These are phyloP conservation scores for Phyto melanocephala DNA, from an alignment of 2,888 invertebrate genomes.

Conservation along the genomic window DNA sequence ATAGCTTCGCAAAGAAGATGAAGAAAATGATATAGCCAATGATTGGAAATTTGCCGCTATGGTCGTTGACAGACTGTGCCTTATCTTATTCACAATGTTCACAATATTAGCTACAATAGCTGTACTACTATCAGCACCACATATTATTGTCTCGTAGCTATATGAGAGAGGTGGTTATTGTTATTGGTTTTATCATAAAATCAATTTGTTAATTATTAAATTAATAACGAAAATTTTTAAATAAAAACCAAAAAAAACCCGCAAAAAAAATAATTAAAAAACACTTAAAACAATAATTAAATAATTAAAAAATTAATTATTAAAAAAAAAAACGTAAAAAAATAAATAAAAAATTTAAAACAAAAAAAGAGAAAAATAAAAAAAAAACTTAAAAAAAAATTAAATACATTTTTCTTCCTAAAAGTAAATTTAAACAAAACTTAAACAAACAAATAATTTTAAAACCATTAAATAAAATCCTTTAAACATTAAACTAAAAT, in stretches of 20 bases:
- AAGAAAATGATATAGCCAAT: slow-evolving; percentile 94
- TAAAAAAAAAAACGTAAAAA: slow-evolving; percentile 72
- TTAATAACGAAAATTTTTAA: slow-evolving; percentile 80
- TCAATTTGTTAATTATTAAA: slow-evolving; percentile 80
- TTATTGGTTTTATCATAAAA: slow-evolving; percentile 80
- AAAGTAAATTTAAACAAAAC: slow-evolving; percentile 11
- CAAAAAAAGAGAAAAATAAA: slow-evolving; percentile 66
- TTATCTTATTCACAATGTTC: slow-evolving; percentile 99
- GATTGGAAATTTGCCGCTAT: slow-evolving; percentile 99
- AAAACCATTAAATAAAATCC: slow-evolving; percentile 63
- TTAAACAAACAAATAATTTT: slow-evolving; percentile 26
- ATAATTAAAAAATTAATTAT: slow-evolving; percentile 74
- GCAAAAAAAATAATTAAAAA: slow-evolving; percentile 73
- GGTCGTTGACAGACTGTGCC: slow-evolving; percentile 99
- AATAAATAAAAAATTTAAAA: slow-evolving; percentile 64
- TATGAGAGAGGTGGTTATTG: slow-evolving; percentile 80
- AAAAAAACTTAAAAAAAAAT: slow-evolving; percentile 51
- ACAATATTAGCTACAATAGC: slow-evolving; percentile 98
- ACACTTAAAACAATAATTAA: slow-evolving; percentile 67
- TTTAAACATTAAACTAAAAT: slow-evolving; percentile 58
- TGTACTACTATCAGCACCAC: slow-evolving; percentile 97
- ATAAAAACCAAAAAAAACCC: slow-evolving; percentile 71
- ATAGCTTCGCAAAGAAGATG: slow-evolving; percentile 95
- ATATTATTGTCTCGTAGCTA: slow-evolving; percentile 82
- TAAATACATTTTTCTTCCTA: slow-evolving; percentile 58